Conservation (phyloP, 2,113 vertebrate genomes). For the Oreamnos americanus region DNA sequence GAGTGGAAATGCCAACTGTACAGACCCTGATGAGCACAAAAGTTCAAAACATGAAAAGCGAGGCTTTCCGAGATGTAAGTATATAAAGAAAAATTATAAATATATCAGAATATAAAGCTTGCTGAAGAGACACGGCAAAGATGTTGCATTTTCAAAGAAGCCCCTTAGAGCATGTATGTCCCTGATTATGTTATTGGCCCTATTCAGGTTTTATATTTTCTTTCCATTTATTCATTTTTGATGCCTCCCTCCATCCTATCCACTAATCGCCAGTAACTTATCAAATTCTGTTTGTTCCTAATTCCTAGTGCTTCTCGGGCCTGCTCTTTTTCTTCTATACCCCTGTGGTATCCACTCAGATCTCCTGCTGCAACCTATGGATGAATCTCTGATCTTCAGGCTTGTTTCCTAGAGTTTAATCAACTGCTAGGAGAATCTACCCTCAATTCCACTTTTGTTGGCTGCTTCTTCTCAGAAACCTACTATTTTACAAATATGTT, state of each 20-base stretch:
- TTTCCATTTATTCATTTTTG: neutral
- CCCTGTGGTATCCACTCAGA: neutral
- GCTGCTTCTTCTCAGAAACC: neutral
- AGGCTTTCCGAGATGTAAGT: constrained; percentile 85
- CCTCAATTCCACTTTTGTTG: neutral
- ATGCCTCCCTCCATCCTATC: neutral
- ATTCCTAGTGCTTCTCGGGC: neutral
- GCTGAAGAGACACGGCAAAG: neutral
- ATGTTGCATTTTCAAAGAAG: neutral
- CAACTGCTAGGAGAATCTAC: neutral
- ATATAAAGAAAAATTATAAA: neutral
- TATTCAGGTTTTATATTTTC: neutral
- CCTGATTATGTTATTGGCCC: neutral
- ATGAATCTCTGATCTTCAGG: neutral
- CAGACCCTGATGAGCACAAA: constrained; percentile 77
- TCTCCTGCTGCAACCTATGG: neutral
- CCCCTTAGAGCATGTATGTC: too few species aligned
- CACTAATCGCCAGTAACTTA: neutral
- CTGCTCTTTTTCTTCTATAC: neutral
- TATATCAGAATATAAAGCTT: neutral
- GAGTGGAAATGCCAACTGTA: constrained; percentile 81
- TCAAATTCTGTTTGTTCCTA: neutral
- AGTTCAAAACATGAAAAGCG: constrained; percentile 81
- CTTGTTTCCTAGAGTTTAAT: neutral
- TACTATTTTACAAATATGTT: neutral